A percentile compares a stretch with the other conserved stretches of the same genome.
These are phyloP conservation scores for Nesogale talazaci DNA, from an alignment of 2,113 vertebrate species.

Conservation along the genomic window DNA sequence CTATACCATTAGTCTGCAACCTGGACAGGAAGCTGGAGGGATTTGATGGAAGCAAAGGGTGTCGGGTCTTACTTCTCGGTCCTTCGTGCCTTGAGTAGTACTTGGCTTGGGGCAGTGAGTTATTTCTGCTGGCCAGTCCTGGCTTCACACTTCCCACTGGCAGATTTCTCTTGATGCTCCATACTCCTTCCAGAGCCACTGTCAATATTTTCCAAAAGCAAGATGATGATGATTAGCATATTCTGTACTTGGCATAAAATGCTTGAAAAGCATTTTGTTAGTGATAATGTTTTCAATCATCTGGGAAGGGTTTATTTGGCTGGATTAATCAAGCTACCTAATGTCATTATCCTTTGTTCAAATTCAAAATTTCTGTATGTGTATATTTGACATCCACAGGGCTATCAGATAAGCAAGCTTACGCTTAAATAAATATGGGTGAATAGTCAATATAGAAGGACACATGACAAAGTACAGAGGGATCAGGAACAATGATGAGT, in stretches of 20 bases:
- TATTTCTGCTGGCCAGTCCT: slow-evolving; percentile 71
- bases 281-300: neutral
- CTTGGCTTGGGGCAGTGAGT: slow-evolving; percentile 82
- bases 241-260: slow-evolving; percentile 29
- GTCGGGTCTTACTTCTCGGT: slow-evolving; percentile 83
- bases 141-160: slow-evolving; percentile 76
- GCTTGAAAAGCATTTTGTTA: neutral
- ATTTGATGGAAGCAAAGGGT: neutral
- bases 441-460: slow-evolving; percentile 13
- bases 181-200: slow-evolving; percentile 85
- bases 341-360: slow-evolving; percentile 22
- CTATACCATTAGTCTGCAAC: neutral
- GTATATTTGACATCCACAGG: neutral
- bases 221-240: slow-evolving; percentile 46
- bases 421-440: neutral
- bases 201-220: slow-evolving; percentile 80
- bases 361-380: neutral
- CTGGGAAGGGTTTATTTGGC: slow-evolving; percentile 24
- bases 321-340: neutral
- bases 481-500: neutral
- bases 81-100: slow-evolving; percentile 87
- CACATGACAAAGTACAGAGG: neutral
- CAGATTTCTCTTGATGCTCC: slow-evolving; percentile 83
- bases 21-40: neutral
- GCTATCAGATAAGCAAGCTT: neutral